Conservation (phyloP, 1,140 invertebrate genomes). For the Asbolus verrucosus region DNA sequence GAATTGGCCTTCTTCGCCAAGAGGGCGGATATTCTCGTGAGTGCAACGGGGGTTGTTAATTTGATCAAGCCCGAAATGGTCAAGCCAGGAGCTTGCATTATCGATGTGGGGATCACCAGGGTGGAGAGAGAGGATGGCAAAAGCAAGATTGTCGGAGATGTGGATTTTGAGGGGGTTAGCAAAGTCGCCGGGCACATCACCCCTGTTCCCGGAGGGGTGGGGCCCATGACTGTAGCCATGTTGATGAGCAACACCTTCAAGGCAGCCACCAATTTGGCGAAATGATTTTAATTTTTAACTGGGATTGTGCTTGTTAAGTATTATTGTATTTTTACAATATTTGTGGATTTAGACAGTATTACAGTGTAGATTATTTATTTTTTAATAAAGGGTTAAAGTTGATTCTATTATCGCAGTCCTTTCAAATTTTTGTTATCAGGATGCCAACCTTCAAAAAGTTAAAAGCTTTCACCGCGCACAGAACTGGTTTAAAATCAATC, state of each 20-base stretch:
- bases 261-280: constrained; percentile 70
- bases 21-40: constrained; percentile 86
- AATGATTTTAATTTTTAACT: constrained; percentile 7
- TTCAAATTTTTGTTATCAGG: too few species aligned
- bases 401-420: too few species aligned
- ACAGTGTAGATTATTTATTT: constrained; percentile 19
- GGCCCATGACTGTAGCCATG: constrained; percentile 92
- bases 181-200: constrained; percentile 84
- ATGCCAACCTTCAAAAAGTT: too few species aligned
- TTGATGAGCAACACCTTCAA: constrained; percentile 86
- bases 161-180: constrained; percentile 84
- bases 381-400: constrained; percentile 28
- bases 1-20: constrained; percentile 77
- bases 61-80: constrained; percentile 88
- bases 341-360: constrained; percentile 1
- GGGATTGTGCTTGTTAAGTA: background rate
- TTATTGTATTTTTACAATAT: constrained; percentile 24
- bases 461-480: too few species aligned
- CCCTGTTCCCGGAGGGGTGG: constrained; percentile 89
- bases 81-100: constrained; percentile 87
- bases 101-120: constrained; percentile 89
- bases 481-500: constrained; percentile 4
- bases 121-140: constrained; percentile 75
- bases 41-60: constrained; percentile 83
- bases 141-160: constrained; percentile 86